These are phyloP conservation scores for Condylura cristata DNA, from an alignment of 2,113 vertebrate species.

Conservation along the genomic window DNA sequence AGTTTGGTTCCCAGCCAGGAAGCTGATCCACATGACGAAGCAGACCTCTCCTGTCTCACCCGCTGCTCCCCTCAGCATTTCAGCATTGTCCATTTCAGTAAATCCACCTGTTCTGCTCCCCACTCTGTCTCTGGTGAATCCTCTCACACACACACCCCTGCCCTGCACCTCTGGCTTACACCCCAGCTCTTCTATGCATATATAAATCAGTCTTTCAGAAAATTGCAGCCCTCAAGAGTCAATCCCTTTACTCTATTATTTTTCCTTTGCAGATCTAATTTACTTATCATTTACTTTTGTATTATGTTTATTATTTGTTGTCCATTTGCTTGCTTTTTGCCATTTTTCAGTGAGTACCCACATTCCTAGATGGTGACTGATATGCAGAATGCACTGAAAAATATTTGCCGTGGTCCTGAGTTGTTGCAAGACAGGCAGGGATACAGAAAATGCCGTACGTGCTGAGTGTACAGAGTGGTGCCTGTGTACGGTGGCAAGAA, in stretches of 20 bases:
- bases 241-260: not conserved
- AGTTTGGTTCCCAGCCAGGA: too few species aligned
- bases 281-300: not conserved
- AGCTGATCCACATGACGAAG: too few species aligned
- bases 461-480: not conserved
- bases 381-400: not conserved
- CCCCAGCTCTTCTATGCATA: too few species aligned
- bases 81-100: too few species aligned
- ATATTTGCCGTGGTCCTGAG: too few species aligned
- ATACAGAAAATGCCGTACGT: not conserved
- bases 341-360: not conserved
- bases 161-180: too few species aligned
- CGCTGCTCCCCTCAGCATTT: too few species aligned
- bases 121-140: too few species aligned
- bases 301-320: not conserved
- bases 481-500: not conserved
- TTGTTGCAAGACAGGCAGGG: not conserved
- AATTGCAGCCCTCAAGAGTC: not conserved
- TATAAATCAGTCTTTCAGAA: too few species aligned
- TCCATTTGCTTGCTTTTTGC: not conserved
- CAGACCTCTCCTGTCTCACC: too few species aligned
- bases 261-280: not conserved
- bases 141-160: too few species aligned
- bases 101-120: too few species aligned
- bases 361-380: not conserved